phyloP scores from a whole-genome alignment of 2,113 vertebrate genomes.

The Passer montanus region DNA sequence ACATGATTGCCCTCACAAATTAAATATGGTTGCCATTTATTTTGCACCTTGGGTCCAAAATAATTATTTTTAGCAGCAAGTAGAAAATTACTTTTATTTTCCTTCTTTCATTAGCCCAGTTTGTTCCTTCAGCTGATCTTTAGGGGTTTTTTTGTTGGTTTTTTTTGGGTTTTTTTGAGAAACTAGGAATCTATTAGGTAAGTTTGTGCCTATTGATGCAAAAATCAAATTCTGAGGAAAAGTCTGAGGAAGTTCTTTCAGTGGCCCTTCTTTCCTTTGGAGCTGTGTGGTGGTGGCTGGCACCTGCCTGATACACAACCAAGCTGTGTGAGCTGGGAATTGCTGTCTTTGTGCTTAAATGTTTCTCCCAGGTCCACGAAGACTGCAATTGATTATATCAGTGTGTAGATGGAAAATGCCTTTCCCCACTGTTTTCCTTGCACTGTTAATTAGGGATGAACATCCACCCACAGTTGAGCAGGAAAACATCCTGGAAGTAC shows the following conservation, averaged over 20 bases:
- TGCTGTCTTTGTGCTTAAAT: background rate
- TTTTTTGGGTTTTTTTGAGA: background rate
- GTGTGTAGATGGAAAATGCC: background rate
- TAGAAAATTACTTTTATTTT: background rate
- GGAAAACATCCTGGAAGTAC: background rate
- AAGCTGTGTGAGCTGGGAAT: background rate
- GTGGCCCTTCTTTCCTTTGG: background rate
- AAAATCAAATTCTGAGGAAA: background rate
- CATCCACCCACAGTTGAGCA: background rate
- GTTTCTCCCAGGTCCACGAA: background rate
- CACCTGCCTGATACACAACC: background rate
- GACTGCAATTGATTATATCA: background rate
- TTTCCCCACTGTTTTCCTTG: background rate
- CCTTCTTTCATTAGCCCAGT: background rate
- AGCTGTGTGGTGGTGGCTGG: background rate
- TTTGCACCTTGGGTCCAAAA: background rate
- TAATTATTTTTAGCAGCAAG: background rate
- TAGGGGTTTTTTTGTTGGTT: background rate
- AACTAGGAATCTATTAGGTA: background rate
- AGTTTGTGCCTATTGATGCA: background rate
- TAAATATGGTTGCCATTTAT: background rate
- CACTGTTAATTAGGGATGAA: background rate
- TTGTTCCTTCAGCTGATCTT: background rate
- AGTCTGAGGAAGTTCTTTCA: background rate
- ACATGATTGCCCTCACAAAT: background rate